Conservation (phyloP, 2,113 vertebrate genomes). For the Proterorhinus semilunaris region DNA sequence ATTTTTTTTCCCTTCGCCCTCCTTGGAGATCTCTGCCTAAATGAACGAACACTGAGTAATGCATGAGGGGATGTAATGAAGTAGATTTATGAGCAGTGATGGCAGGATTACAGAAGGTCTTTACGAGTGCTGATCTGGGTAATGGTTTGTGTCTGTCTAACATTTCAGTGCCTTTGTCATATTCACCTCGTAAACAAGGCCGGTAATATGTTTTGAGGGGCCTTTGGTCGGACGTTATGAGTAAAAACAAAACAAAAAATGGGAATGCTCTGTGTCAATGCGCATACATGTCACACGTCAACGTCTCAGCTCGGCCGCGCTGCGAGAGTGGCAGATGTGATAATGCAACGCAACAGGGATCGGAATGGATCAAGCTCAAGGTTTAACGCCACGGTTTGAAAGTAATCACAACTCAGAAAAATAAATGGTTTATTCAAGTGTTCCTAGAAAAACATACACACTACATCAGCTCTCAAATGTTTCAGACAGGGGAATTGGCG, state of each 20-base stretch:
- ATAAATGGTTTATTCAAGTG: constrained; percentile 3
- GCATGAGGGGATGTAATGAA: constrained; percentile 55
- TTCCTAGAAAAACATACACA: no score
- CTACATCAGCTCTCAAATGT: no score
- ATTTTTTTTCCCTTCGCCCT: constrained; percentile 2
- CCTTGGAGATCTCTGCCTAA: constrained; percentile 33
- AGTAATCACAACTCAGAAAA: constrained; percentile 9
- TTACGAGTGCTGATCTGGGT: constrained; percentile 68
- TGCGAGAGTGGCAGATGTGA: constrained; percentile 29
- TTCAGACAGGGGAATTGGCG: no score
- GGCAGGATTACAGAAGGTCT: constrained; percentile 60
- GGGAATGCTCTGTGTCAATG: neutral
- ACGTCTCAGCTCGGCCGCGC: constrained; percentile 20
- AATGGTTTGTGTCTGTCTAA: constrained; percentile 65
- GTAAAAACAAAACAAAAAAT: constrained; percentile 12
- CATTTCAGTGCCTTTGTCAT: constrained; percentile 59
- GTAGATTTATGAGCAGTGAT: constrained; percentile 62
- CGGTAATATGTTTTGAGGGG: constrained; percentile 31
- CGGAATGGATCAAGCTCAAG: constrained; percentile 24
- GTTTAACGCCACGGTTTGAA: constrained; percentile 12
- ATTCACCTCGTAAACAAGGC: constrained; percentile 54
- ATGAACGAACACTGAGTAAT: constrained; percentile 49
- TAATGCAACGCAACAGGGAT: constrained; percentile 26
- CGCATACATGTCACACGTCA: constrained; percentile 8
- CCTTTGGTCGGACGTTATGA: constrained; percentile 18